Percentiles rank a stretch among this genome's conserved stretches.
phyloP scores from a whole-genome alignment of 1,140 invertebrate genomes.

The Nasonia longicornis region DNA sequence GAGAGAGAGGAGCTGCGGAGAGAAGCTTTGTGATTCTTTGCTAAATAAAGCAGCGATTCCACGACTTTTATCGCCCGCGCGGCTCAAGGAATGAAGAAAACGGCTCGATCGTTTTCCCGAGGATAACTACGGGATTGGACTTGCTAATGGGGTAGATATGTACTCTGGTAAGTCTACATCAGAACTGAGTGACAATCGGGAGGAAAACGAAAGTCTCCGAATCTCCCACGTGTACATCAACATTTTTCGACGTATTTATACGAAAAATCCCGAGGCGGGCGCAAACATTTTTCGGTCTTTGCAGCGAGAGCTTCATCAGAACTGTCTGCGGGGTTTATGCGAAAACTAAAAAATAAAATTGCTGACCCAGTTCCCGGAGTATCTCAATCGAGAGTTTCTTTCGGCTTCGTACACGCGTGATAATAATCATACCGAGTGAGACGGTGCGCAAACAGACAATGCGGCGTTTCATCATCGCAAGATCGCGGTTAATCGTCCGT shows the following conservation, averaged over 20 bases:
- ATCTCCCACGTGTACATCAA: too few relatives aligned
- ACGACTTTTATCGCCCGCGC: conserved; percentile 22
- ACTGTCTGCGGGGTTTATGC: too few relatives aligned
- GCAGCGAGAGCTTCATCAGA: too few relatives aligned
- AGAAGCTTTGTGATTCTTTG: conserved; percentile 44
- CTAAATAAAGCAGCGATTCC: conserved; percentile 43
- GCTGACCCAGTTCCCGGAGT: too few relatives aligned
- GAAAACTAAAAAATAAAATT: too few relatives aligned
- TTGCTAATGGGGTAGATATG: conserved; percentile 39
- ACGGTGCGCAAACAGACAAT: too few relatives aligned
- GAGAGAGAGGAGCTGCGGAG: background rate
- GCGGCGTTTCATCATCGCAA: background rate
- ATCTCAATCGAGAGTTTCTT: too few relatives aligned
- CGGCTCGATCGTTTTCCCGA: conserved; percentile 24
- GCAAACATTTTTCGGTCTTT: too few relatives aligned
- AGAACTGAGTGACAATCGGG: background rate
- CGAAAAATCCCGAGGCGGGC: too few relatives aligned
- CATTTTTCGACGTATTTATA: too few relatives aligned
- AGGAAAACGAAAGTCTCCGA: background rate
- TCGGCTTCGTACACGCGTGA: too few relatives aligned
- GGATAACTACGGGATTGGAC: conserved; percentile 41
- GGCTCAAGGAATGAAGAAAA: conserved; percentile 27
- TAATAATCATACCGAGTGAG: too few relatives aligned
- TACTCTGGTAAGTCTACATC: background rate
- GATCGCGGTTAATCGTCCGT: background rate